Base-by-base conservation (phyloP, 2,888 invertebrate genomes). In the Xestia ashworthii region DNA sequence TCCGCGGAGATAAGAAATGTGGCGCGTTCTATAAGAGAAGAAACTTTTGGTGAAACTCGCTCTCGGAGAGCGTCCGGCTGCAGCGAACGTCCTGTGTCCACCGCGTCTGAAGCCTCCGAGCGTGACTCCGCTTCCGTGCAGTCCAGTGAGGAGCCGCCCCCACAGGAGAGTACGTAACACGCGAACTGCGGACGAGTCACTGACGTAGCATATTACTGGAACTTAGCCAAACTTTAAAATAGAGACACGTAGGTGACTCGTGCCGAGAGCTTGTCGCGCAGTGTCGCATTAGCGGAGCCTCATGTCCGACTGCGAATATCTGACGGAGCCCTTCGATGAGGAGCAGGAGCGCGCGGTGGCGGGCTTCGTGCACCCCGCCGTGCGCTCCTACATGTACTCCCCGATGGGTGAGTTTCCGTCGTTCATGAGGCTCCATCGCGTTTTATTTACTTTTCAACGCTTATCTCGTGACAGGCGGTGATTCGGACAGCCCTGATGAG, bases 401-500 rank as follows among this genome's bases (percentile, higher is more conserved):
- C 94, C 96, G 82, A 95, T 97, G 95, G 97, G 97, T 97, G 94
- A 94, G 97, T 96, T 88, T 84, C 87, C 85, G 90, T 91, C 91
- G 93, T 69, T 89, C 91, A 88, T 92, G 93, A 93, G 93, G 93
- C 93, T 94, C 90, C 86, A 78, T 70, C 86, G 80, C 83, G 85
- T 86, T 81, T 86, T 88, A 89, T 84, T 87, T 88, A 87, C 86
- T 90, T 88, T 89, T 92, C 89, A 93, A 87, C 83, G 84, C 86
- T 92, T 93, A 89, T 96, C 90, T 96, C 93, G 93, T 95, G 93
- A 93, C 96, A 96, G 96, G 97, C 95, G 97, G 95, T 85, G 97
- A 97, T 91, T 97, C 97, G 89, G 97, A 97, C 90, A 97, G 97
- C 93, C 96, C 97, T 82, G 97, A 97, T 87, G 97, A 97, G 89